Evolutionary conservation across 2,888 invertebrate species (phyloP).

Genomic region (Bedellia somnulentella): DNA sequence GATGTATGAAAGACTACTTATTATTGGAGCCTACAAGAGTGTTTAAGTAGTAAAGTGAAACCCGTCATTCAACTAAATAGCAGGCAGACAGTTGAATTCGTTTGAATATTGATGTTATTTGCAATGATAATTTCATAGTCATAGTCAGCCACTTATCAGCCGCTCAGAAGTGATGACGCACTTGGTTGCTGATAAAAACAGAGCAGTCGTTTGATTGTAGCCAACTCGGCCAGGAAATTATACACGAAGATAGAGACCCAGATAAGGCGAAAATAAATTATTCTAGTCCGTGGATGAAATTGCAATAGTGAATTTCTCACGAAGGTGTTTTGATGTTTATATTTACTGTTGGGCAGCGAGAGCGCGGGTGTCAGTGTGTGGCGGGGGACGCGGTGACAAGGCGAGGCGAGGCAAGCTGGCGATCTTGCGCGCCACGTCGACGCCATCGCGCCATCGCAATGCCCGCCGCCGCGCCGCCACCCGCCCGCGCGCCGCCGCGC

Average conservation of each 20-base stretch:
- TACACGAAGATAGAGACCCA: too few species aligned
- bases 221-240: slow-evolving; percentile 28
- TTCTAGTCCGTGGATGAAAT: too few species aligned
- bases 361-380: not conserved
- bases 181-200: slow-evolving; percentile 26
- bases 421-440: slow-evolving; percentile 2
- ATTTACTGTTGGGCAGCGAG: too few species aligned
- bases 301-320: too few species aligned
- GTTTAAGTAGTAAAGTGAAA: too few species aligned
- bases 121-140: slow-evolving; percentile 55
- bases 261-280: too few species aligned
- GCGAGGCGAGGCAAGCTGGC: not conserved
- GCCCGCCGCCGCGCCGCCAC: slow-evolving; percentile 26
- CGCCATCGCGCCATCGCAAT: not conserved
- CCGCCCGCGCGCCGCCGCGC: slow-evolving; percentile 17
- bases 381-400: not conserved
- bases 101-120: too few species aligned
- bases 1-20: too few species aligned
- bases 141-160: slow-evolving; percentile 43
- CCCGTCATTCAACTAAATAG: too few species aligned
- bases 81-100: too few species aligned
- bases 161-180: slow-evolving; percentile 54
- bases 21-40: too few species aligned
- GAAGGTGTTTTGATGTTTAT: too few species aligned
- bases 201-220: slow-evolving; percentile 22